Evolutionary conservation across 2,888 invertebrate species (phyloP).

Genomic region (Leucoma salicis): DNA sequence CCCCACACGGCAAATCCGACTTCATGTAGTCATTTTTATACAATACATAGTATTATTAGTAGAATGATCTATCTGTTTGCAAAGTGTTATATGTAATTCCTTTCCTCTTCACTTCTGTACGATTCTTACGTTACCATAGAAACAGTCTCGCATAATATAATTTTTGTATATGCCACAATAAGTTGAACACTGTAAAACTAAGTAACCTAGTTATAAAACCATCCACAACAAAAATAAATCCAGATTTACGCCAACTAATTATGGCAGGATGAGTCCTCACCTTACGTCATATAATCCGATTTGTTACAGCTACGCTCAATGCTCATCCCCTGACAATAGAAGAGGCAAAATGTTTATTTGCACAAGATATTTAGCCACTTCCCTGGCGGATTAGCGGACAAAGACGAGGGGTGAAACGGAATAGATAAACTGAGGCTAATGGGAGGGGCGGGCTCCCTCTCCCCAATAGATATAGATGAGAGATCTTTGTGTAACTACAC

Average conservation of each 20-base stretch:
- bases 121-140: too few species aligned
- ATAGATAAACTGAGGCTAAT: conserved; percentile 72
- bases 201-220: neutral
- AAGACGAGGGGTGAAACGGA: conserved; percentile 59
- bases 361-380: conserved; percentile 82
- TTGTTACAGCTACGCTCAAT: conserved; percentile 61
- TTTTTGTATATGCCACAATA: too few species aligned
- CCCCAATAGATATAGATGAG: conserved; percentile 48
- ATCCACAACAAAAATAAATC: conserved; percentile 35
- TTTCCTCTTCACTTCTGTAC: too few species aligned
- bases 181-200: neutral
- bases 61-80: too few species aligned
- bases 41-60: too few species aligned
- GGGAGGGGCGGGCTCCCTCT: conserved; percentile 64
- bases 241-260: conserved; percentile 59
- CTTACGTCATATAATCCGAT: conserved; percentile 74
- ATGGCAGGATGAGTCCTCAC: conserved; percentile 58
- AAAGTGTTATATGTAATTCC: too few species aligned
- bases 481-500: conserved; percentile 67
- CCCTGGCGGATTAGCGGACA: conserved; percentile 76
- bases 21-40: too few species aligned
- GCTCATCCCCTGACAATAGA: conserved; percentile 69
- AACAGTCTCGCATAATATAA: too few species aligned
- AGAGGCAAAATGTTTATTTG: conserved; percentile 78
- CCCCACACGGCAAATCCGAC: too few species aligned